phyloP scores from a whole-genome alignment of 2,888 invertebrate genomes.

The Heliconius charithonia region DNA sequence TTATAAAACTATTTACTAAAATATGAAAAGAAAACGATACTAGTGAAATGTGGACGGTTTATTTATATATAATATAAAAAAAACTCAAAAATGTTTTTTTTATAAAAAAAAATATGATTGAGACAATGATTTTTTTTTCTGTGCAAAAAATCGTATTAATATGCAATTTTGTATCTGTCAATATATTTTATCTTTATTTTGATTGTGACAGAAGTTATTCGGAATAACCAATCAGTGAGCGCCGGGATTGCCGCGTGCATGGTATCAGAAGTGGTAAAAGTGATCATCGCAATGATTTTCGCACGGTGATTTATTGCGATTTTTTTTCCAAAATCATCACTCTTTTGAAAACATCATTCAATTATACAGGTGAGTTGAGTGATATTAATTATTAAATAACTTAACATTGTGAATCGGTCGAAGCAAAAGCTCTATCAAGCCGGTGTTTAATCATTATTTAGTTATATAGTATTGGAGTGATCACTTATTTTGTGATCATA shows the following conservation, averaged over 20 bases:
- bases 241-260: not conserved
- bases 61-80: not conserved
- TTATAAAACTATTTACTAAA: not conserved
- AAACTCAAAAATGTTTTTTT: too few relatives aligned
- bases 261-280: not conserved
- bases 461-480: not conserved
- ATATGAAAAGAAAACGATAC: not conserved
- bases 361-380: not conserved
- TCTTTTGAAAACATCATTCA: not conserved
- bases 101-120: not conserved
- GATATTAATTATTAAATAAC: not conserved
- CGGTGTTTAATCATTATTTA: not conserved
- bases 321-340: not conserved
- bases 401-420: not conserved
- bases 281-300: not conserved
- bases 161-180: conserved; percentile 10
- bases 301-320: not conserved
- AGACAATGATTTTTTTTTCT: not conserved
- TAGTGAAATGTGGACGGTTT: not conserved
- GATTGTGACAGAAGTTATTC: not conserved
- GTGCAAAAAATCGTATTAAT: not conserved
- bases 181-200: not conserved
- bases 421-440: not conserved
- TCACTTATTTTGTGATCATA: not conserved
- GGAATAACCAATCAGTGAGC: not conserved